A percentile compares a stretch with the other conserved stretches of the same genome.
Evolutionary conservation across 2,797 vertebrate genomes (phyloP).

Genomic region (Thaleichthys pacificus): DNA sequence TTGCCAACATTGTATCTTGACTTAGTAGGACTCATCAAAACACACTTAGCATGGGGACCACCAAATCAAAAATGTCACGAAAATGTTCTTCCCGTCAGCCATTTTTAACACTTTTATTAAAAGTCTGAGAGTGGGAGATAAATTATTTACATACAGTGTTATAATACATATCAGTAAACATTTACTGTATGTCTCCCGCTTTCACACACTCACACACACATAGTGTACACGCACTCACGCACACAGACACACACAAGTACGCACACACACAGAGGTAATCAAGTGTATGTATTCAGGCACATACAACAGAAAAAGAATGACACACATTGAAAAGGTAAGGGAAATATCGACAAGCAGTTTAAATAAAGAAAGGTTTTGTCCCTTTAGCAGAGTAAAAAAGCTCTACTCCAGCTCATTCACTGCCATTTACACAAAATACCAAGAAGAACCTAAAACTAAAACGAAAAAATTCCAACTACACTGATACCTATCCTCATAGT

Average conservation of each 20-base stretch:
- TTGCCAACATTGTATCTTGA: slow-evolving; percentile 51
- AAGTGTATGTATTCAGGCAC: slow-evolving; percentile 79
- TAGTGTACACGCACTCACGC: slow-evolving; percentile 17
- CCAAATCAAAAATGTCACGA: slow-evolving; percentile 71
- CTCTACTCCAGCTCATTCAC: slow-evolving; percentile 48
- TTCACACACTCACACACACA: slow-evolving; percentile 46
- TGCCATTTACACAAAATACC: slow-evolving; percentile 53
- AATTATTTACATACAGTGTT: slow-evolving; percentile 73
- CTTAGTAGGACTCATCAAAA: slow-evolving; percentile 61
- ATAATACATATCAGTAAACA: slow-evolving; percentile 69
- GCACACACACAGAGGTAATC: slow-evolving; percentile 75
- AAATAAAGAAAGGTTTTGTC: slow-evolving; percentile 41
- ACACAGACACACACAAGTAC: slow-evolving; percentile 26
- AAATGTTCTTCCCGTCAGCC: slow-evolving; percentile 68
- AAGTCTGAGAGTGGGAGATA: slow-evolving; percentile 73
- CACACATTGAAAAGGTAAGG: slow-evolving; percentile 44
- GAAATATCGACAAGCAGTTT: slow-evolving; percentile 37
- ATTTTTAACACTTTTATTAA: slow-evolving; percentile 71
- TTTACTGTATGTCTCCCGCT: slow-evolving; percentile 48
- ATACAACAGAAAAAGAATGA: slow-evolving; percentile 68
- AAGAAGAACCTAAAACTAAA: slow-evolving; percentile 31
- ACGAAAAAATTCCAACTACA: slow-evolving; percentile 28
- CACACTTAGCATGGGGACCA: slow-evolving; percentile 54
- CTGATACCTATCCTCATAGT: slow-evolving; percentile 30
- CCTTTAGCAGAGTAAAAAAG: slow-evolving; percentile 48